Evolutionary conservation across 2,888 invertebrate species (phyloP).

Genomic region (Tachina fera): DNA sequence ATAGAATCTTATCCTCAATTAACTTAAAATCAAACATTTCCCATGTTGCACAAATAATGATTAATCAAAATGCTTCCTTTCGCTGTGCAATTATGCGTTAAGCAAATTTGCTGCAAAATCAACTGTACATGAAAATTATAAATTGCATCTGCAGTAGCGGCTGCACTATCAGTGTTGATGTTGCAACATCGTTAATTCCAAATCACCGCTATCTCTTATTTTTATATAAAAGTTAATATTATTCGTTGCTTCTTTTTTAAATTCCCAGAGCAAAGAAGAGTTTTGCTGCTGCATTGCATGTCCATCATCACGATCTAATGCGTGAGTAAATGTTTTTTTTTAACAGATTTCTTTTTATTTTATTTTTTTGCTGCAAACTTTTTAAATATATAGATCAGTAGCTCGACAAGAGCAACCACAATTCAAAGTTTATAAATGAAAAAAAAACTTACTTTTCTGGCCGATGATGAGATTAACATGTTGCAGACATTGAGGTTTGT

Average conservation of each 20-base stretch:
- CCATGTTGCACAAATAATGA: constrained; percentile 64
- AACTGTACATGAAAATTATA: constrained; percentile 38
- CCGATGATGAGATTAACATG: constrained; percentile 61
- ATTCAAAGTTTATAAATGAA: constrained; percentile 33
- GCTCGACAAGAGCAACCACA: constrained; percentile 54
- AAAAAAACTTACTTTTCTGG: constrained; percentile 18
- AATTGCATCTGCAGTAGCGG: constrained; percentile 51
- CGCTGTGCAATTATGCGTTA: constrained; percentile 60
- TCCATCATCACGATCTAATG: constrained; percentile 68
- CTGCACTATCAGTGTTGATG: constrained; percentile 24
- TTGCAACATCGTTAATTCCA: constrained; percentile 50
- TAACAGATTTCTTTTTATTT: not conserved
- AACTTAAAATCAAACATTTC: constrained; percentile 48
- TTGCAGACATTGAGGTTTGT: constrained; percentile 49
- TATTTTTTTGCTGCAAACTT: constrained; percentile 24
- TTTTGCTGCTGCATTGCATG: constrained; percentile 56
- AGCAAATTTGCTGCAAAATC: constrained; percentile 51
- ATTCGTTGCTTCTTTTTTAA: not conserved
- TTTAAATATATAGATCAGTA: constrained; percentile 67
- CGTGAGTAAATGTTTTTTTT: constrained; percentile 64
- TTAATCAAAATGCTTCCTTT: constrained; percentile 65
- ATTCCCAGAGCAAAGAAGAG: constrained; percentile 20
- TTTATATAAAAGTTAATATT: not conserved
- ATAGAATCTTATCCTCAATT: constrained; percentile 34
- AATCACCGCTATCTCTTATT: constrained; percentile 48